phyloP scores from a whole-genome alignment of 2,888 invertebrate genomes.

The Trachelus iudaicus region DNA sequence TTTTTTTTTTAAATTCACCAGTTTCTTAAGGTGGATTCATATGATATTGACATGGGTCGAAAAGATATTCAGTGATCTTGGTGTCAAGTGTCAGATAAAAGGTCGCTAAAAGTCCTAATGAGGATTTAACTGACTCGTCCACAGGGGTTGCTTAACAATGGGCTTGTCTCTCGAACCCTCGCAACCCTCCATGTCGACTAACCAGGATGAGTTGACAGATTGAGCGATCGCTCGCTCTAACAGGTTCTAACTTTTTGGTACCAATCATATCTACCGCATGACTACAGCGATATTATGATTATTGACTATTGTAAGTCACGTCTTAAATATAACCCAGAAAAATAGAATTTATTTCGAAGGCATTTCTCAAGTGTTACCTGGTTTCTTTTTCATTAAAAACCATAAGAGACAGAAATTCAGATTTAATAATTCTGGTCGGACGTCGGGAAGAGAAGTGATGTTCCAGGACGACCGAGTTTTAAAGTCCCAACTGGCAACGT shows the following conservation, averaged over 20 bases:
- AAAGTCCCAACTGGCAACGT: not conserved
- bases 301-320: not conserved
- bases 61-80: not conserved
- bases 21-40: not conserved
- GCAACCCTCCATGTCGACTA: constrained; percentile 39
- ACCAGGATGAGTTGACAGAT: constrained; percentile 37
- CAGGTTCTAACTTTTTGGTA: constrained; percentile 25
- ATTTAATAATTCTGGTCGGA: not conserved
- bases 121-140: constrained; percentile 54
- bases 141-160: constrained; percentile 48
- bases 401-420: not conserved
- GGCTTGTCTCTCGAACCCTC: constrained; percentile 44
- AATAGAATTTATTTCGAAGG: not conserved
- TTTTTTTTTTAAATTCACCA: not conserved
- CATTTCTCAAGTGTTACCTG: not conserved
- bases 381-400: not conserved
- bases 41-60: not conserved
- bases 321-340: not conserved
- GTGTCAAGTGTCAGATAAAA: constrained; percentile 33
- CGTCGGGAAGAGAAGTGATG: not conserved
- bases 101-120: constrained; percentile 42
- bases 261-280: not conserved
- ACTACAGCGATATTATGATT: not conserved
- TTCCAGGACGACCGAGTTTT: not conserved
- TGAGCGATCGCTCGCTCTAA: constrained; percentile 44